Percentiles rank a stretch among this genome's conserved stretches.
Conservation (phyloP, 2,113 vertebrate genomes). For the Colius striatus region DNA sequence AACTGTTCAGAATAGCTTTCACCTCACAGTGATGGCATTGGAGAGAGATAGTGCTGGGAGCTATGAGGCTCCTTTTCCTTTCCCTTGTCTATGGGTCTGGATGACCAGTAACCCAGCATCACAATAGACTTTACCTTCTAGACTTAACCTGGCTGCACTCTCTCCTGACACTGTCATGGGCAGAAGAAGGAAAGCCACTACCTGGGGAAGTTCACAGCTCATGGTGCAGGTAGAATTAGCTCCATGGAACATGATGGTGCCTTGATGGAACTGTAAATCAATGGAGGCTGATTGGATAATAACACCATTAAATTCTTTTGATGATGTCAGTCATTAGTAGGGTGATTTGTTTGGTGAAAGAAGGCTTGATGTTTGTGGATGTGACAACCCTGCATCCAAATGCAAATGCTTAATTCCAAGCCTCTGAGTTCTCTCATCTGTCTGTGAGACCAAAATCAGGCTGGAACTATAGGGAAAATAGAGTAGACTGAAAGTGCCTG, state of each 20-base stretch:
- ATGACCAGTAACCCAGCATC: neutral
- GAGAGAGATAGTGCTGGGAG: neutral
- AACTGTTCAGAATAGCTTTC: neutral
- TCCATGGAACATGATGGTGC: neutral
- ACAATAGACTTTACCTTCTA: neutral
- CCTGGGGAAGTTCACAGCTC: neutral
- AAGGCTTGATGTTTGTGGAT: neutral
- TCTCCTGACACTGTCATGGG: neutral
- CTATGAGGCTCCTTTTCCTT: fast-evolving
- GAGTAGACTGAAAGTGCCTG: neutral
- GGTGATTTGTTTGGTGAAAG: neutral
- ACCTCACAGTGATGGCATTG: neutral
- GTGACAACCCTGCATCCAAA: neutral
- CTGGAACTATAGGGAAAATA: neutral
- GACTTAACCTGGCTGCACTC: neutral
- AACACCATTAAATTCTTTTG: neutral
- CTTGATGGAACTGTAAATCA: neutral
- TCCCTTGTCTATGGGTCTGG: neutral
- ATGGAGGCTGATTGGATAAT: neutral
- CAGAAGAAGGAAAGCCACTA: neutral
- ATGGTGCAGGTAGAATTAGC: fast-evolving
- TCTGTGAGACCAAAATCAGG: neutral
- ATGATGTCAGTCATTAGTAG: no score
- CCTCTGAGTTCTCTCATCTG: neutral
- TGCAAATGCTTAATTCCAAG: neutral